Evolutionary conservation across 2,888 invertebrate genomes (phyloP).

Genomic region (Drosophila emarginata): DNA sequence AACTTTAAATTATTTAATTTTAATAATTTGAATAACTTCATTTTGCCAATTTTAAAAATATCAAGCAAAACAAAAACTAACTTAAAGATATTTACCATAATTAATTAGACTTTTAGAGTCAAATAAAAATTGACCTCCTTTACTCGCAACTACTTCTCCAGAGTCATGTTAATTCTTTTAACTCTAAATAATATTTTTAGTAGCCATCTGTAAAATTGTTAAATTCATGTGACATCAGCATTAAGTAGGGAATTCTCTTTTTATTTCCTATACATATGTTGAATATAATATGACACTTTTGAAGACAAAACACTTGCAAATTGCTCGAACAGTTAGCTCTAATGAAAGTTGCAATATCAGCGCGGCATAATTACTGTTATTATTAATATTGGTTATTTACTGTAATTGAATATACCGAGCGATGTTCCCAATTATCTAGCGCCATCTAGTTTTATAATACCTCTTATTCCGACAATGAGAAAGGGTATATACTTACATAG

Average conservation of each 20-base stretch:
- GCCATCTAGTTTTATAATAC: neutral
- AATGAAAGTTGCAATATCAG: neutral
- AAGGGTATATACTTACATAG: neutral
- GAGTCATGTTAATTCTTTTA: no score
- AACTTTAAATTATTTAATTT: no score
- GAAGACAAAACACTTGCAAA: neutral
- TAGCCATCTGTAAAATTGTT: no score
- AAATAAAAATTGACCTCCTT: no score
- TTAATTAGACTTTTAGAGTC: no score
- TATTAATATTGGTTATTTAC: constrained; percentile 5
- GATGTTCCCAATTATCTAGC: constrained; percentile 5
- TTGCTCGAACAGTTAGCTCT: neutral
- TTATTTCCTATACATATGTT: neutral
- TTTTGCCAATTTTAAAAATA: no score
- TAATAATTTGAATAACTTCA: no score
- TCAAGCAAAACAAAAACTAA: no score
- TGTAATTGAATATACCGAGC: neutral
- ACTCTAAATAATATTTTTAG: no score
- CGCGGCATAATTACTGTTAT: neutral
- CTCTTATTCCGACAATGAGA: neutral
- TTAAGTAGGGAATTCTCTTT: neutral
- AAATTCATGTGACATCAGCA: no score
- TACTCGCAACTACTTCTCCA: no score
- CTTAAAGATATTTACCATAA: no score
- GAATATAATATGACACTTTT: neutral